These are phyloP conservation scores for Neodiprion lecontei DNA, from an alignment of 1,140 invertebrate genomes.

Conservation along the genomic window DNA sequence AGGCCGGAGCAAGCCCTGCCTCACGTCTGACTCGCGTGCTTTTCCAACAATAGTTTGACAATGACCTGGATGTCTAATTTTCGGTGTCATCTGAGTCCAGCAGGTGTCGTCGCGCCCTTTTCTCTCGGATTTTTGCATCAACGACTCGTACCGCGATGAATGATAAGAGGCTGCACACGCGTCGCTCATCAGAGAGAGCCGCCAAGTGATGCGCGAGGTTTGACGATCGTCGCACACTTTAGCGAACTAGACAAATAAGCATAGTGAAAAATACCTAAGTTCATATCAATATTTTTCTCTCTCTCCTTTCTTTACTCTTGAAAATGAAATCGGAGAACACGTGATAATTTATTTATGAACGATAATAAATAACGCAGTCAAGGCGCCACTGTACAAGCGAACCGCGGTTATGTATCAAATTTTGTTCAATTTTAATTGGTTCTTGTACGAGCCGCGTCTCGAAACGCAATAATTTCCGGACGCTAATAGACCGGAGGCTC, in stretches of 20 bases:
- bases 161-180: background rate
- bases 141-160: background rate
- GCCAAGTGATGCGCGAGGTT: background rate
- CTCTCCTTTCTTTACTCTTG: too few species aligned
- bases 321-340: background rate
- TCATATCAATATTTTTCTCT: too few species aligned
- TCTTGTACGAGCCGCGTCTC: background rate
- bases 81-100: background rate
- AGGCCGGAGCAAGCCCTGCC: background rate
- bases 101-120: background rate
- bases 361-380: too few species aligned
- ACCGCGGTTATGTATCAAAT: background rate
- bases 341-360: background rate
- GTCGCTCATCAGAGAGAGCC: background rate
- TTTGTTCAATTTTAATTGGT: background rate
- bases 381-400: background rate
- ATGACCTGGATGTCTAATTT: conserved; percentile 53
- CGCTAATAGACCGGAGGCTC: background rate
- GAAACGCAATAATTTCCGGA: background rate
- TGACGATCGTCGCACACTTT: background rate
- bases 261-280: background rate
- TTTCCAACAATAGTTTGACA: conserved; percentile 55
- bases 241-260: background rate
- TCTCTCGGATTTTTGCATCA: background rate
- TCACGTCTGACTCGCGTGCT: background rate